These are phyloP conservation scores for Peucedramus taeniatus DNA, from an alignment of 2,113 vertebrate genomes.

Conservation along the genomic window DNA sequence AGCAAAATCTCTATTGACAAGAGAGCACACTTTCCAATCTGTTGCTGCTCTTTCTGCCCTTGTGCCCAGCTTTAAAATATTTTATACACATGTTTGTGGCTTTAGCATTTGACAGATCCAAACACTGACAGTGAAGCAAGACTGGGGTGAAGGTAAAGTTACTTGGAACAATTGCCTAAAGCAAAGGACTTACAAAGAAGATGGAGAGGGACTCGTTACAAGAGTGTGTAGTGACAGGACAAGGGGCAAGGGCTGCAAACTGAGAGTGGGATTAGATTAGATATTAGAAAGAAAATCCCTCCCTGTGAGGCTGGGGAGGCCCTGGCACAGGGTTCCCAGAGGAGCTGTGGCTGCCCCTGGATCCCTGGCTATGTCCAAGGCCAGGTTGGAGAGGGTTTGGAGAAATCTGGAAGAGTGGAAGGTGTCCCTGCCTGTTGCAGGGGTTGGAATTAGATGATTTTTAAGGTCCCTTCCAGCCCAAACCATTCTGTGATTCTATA, in stretches of 20 bases:
- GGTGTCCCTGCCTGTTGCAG: not conserved
- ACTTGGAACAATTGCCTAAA: not conserved
- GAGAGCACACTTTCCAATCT: not conserved
- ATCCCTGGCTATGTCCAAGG: not conserved
- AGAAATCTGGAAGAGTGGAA: rapidly evolving
- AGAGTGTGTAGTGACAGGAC: not conserved
- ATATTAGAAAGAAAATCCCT: not conserved
- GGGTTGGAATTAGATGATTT: not conserved
- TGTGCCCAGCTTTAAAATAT: not conserved
- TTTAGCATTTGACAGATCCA: not conserved
- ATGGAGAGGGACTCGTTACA: too few species aligned
- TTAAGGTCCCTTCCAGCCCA: not conserved
- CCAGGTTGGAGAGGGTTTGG: rapidly evolving
- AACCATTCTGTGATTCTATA: not conserved
- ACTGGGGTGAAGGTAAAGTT: not conserved
- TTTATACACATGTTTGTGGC: not conserved
- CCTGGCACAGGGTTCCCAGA: not conserved
- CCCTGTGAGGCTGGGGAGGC: not conserved
- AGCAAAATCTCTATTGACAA: conserved; percentile 13
- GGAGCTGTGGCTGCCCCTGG: not conserved
- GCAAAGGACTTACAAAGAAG: not conserved
- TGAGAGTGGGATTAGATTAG: not conserved
- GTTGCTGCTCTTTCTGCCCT: not conserved
- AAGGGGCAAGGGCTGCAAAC: not conserved
- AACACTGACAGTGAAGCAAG: not conserved